These are phyloP conservation scores for Nycticebus coucang DNA, from an alignment of 2,113 vertebrate species.

Conservation along the genomic window DNA sequence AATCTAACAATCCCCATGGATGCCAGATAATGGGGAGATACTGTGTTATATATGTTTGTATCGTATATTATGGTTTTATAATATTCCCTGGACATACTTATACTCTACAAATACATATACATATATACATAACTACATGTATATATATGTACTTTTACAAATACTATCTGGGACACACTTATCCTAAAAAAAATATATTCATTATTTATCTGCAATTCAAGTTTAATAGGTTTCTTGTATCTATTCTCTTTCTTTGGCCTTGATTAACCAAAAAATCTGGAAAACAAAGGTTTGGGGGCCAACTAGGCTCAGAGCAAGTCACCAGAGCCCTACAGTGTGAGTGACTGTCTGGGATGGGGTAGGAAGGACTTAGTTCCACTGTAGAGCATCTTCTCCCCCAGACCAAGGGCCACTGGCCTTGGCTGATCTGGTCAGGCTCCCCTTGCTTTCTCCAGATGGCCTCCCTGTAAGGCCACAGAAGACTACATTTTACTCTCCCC, in stretches of 20 bases:
- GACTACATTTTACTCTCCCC: neutral
- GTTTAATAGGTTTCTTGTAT: neutral
- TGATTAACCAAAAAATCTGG: neutral
- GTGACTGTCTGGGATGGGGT: neutral
- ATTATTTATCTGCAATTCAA: conserved; percentile 9
- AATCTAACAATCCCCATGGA: no score
- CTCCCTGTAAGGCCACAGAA: neutral
- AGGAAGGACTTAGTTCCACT: neutral
- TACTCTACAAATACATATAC: neutral
- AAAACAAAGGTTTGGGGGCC: neutral
- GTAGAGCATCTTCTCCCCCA: neutral
- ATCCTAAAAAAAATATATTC: neutral
- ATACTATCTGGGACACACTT: neutral
- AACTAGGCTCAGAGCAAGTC: neutral
- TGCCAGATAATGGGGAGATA: no score
- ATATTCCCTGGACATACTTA: neutral
- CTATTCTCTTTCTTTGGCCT: neutral
- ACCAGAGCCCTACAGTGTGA: neutral
- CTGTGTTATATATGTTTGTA: neutral
- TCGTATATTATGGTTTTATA: neutral
- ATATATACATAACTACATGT: no score
- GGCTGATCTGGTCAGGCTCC: neutral
- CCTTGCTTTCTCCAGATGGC: neutral
- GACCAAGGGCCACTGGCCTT: fast-evolving
- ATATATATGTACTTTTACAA: neutral